phyloP scores from a whole-genome alignment of 35 echinoderm and acorn worm genomes.

The Acanthaster planci region DNA sequence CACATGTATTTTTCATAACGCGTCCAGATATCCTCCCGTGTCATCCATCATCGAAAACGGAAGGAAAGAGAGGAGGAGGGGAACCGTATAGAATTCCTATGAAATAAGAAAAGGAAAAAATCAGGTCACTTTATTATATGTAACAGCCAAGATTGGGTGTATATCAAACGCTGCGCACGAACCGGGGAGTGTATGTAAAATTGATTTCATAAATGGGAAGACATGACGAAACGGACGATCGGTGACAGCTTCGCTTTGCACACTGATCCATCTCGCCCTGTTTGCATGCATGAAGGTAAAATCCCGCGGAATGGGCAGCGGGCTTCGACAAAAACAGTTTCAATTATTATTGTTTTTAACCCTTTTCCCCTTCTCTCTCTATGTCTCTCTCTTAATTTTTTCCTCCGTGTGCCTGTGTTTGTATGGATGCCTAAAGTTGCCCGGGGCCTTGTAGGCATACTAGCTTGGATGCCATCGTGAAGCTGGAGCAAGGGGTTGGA shows the following conservation, averaged over 20 bases:
- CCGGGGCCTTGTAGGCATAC: no score
- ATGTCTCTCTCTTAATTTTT: no score
- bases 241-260: background rate
- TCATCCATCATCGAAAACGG: slow-evolving; percentile 29
- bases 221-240: slow-evolving; percentile 9
- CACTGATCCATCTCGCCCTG: background rate
- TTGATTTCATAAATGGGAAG: slow-evolving; percentile 23
- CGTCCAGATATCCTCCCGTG: background rate
- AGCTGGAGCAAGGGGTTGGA: no score
- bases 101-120: background rate
- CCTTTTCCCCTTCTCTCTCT: no score
- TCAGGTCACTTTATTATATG: slow-evolving; percentile 23
- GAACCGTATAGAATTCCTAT: background rate
- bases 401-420: no score
- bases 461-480: no score
- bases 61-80: background rate
- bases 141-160: background rate
- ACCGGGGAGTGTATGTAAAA: slow-evolving; percentile 26
- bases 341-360: no score
- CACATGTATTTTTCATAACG: slow-evolving; percentile 27
- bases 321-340: no score
- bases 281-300: background rate
- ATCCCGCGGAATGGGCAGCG: no score
- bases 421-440: no score
- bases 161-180: slow-evolving; percentile 10